Evolutionary conservation across 37 sponge, comb jelly and placozoan genomes (phyloP).

Genomic region (Aplysina aerophoba): DNA sequence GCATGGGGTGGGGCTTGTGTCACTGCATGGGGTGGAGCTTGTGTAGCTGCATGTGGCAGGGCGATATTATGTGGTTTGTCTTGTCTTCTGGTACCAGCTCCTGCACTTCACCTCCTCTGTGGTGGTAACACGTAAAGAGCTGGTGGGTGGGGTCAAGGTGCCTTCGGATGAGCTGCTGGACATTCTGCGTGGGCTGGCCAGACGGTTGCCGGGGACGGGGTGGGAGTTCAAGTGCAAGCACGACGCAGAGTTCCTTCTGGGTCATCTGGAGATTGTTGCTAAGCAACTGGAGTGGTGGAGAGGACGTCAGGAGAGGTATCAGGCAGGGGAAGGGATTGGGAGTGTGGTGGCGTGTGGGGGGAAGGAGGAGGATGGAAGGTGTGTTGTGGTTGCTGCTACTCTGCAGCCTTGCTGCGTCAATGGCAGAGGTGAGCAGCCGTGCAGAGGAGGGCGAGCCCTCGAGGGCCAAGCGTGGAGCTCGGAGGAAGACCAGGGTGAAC

Average conservation of each 20-base stretch:
- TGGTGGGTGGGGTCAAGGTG: conserved; percentile 44
- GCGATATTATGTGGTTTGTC: neutral
- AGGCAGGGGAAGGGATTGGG: too few species aligned
- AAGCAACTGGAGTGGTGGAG: conserved; percentile 24
- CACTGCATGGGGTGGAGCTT: neutral
- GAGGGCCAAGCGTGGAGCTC: neutral
- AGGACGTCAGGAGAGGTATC: neutral
- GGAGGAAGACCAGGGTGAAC: neutral
- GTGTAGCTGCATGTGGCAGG: conserved; percentile 17
- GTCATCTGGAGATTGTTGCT: conserved; percentile 14
- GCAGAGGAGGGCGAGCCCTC: conserved; percentile 2
- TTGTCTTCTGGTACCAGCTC: conserved; percentile 41
- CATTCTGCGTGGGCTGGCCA: conserved; percentile 46
- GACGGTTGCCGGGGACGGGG: conserved; percentile 28
- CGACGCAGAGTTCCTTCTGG: conserved; percentile 50
- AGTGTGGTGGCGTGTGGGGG: too few species aligned
- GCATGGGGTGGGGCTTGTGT: neutral
- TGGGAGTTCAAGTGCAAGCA: conserved; percentile 62
- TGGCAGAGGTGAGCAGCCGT: too few species aligned
- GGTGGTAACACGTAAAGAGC: conserved; percentile 48
- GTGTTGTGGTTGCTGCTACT: too few species aligned
- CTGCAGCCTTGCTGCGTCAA: too few species aligned
- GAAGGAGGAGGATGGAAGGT: too few species aligned
- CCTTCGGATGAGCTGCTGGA: conserved; percentile 55
- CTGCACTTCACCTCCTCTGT: conserved; percentile 49